These are phyloP conservation scores for Python bivittatus DNA, from an alignment of 2,113 vertebrate genomes.

Conservation along the genomic window DNA sequence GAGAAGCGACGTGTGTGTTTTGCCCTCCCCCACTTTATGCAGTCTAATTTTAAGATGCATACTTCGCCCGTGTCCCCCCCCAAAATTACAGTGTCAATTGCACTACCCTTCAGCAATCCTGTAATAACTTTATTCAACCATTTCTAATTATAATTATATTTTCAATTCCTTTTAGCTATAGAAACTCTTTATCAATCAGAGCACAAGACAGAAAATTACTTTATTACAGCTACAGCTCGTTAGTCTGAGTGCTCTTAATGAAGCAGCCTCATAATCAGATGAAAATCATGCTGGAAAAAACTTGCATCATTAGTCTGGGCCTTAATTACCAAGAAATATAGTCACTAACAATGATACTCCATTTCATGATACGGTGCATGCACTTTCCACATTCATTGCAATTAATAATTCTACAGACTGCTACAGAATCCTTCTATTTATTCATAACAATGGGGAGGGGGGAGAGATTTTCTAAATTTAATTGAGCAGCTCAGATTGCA, in stretches of 20 bases:
- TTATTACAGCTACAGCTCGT: slow-evolving; percentile 99
- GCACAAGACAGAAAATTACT: slow-evolving; percentile 98
- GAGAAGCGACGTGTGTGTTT: slow-evolving; percentile 69
- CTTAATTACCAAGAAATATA: slow-evolving; percentile 99
- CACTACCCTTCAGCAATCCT: slow-evolving; percentile 89
- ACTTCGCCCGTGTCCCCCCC: slow-evolving; percentile 66
- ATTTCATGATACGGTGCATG: slow-evolving; percentile 85
- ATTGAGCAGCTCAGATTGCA: slow-evolving; percentile 78
- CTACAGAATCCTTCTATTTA: slow-evolving; percentile 84
- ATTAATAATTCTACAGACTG: slow-evolving; percentile 85
- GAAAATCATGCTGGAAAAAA: slow-evolving; percentile 99
- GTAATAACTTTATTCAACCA: slow-evolving; percentile 94
- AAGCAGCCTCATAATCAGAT: slow-evolving; percentile 99
- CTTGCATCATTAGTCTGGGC: slow-evolving; percentile 98
- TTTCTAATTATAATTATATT: slow-evolving; percentile 96
- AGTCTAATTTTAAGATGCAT: slow-evolving; percentile 83
- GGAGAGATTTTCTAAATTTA: slow-evolving; percentile 80
- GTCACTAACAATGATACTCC: slow-evolving; percentile 88
- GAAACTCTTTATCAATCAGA: slow-evolving; percentile 97
- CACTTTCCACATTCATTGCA: slow-evolving; percentile 82
- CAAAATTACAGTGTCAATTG: slow-evolving; percentile 85
- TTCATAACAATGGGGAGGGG: slow-evolving; percentile 84
- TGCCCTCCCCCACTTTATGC: slow-evolving; percentile 56
- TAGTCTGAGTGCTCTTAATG: slow-evolving; percentile 99
- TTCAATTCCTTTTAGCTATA: slow-evolving; percentile 90